These are phyloP conservation scores for Phortica magna DNA, from an alignment of 2,888 invertebrate genomes.

Conservation along the genomic window DNA sequence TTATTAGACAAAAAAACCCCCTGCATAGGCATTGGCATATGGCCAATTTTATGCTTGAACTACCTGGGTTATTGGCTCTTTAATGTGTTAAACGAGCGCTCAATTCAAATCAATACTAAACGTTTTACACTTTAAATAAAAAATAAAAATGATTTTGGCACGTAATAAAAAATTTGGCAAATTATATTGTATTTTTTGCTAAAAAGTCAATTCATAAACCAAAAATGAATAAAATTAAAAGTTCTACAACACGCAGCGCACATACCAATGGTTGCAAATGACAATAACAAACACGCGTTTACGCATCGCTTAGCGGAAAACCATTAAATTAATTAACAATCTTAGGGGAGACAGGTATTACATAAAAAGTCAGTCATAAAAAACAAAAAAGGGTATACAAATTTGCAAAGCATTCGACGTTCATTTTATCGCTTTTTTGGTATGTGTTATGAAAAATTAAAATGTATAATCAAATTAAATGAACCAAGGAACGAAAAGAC, in stretches of 20 bases:
- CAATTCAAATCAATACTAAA: too few relatives aligned
- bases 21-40: conserved; percentile 3
- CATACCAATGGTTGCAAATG: background rate
- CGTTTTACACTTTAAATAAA: too few relatives aligned
- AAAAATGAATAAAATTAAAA: background rate
- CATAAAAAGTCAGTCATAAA: background rate
- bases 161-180: too few relatives aligned
- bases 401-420: background rate
- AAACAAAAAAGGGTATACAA: background rate
- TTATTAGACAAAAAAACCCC: background rate
- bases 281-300: background rate
- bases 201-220: background rate
- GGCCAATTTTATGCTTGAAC: background rate
- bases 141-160: too few relatives aligned
- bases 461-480: background rate
- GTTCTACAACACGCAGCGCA: background rate
- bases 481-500: background rate
- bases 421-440: background rate
- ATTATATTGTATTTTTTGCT: background rate
- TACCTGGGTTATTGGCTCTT: background rate
- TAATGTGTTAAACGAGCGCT: background rate
- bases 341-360: background rate
- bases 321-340: conserved; percentile 30
- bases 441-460: background rate
- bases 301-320: background rate